Evolutionary conservation across 2,797 vertebrate species (phyloP), one percentile per base, ranked within the genome.

Genomic region (Graptemys geographica): DNA sequence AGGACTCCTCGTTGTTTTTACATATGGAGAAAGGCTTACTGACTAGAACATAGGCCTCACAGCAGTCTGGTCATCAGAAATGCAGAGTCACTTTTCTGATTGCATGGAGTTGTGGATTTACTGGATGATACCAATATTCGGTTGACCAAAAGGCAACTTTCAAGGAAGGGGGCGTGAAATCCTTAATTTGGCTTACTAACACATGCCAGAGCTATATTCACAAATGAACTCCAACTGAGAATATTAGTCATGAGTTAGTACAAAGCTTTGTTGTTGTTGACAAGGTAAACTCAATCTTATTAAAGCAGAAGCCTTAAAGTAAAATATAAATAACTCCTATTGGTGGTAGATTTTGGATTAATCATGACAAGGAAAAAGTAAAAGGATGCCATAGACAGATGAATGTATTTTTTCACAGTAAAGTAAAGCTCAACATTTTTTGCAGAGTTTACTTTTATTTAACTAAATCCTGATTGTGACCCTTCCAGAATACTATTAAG

Each of bases 381-480:
- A 89, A 95, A 95, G 23, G 6, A 37, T 81, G 85, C 96, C 79
- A 19, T 90, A 92, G 94, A 51, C 18, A 37, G 1, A n/a, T 59
- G 18, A 31, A 33, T 83, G 65, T 33, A 83, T 49, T 52, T 59
- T 11, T 86, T 16, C 62, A 80, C 82, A 80, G 51, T 88, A 90
- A 89, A 95, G 86, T 95, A 93, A 91, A 91, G 82, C 81, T 76
- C 33, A n/a, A 25, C 8, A 5, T 21, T 28, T 82, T 55, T 49
- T 28, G 31, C n/a, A 80, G 49, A 84, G 49, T 51, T 72, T 74
- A 76, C 90, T 94, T 88, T 96, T 97, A 65, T 55, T 90, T 81
- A 92, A 86, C 56, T 86, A 89, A 83, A 59, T 90, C 69, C 92
- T 90, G 85, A 84, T 97, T 84, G 57, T 90, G 87, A 90, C 52